Percentiles rank a stretch among this genome's conserved stretches.
Conservation (phyloP, 2,888 invertebrate genomes). For the Minunthozetes semirufus region DNA sequence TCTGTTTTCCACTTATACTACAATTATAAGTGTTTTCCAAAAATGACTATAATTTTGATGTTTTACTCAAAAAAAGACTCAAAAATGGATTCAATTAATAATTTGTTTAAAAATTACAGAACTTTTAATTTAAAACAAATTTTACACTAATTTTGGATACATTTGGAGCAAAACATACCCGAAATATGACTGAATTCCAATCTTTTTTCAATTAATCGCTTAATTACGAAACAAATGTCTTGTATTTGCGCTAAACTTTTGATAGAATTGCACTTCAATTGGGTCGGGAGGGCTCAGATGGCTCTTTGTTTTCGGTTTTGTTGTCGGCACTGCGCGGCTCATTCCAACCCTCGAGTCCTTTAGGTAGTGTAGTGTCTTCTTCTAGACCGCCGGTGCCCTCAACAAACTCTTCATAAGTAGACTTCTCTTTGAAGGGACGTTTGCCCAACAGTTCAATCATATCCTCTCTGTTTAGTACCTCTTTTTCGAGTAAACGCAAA, state of each 20-base stretch:
- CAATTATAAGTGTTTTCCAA: no score
- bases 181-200: no score
- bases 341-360: slow-evolving; percentile 94
- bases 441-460: slow-evolving; percentile 93
- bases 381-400: slow-evolving; percentile 96
- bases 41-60: no score
- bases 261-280: no score
- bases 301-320: not conserved
- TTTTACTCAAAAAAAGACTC: no score
- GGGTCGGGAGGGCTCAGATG: not conserved
- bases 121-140: not conserved
- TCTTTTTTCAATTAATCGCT: no score
- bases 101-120: not conserved
- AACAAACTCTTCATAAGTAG: slow-evolving; percentile 98
- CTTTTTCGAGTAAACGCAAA: slow-evolving; percentile 79
- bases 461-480: slow-evolving; percentile 89
- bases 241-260: no score
- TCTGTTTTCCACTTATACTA: no score
- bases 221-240: no score
- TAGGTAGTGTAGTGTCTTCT: slow-evolving; percentile 87
- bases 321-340: slow-evolving; percentile 39
- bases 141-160: not conserved
- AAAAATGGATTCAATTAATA: not conserved
- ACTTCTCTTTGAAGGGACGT: slow-evolving; percentile 95
- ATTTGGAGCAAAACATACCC: no score